phyloP scores from a whole-genome alignment of 2,888 invertebrate species.

The Cynaeus angustus region DNA sequence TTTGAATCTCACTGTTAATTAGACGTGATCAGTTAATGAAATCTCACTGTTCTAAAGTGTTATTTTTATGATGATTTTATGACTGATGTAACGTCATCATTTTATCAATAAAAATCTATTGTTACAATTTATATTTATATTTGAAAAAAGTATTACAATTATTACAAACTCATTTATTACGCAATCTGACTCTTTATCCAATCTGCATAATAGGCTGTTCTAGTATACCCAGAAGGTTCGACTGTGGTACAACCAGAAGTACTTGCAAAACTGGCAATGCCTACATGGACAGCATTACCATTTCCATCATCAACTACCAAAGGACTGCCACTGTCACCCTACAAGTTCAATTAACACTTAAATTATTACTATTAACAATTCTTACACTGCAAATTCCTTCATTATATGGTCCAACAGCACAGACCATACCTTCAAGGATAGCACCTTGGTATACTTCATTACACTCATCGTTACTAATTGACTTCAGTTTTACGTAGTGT shows the following conservation, averaged over 20 bases:
- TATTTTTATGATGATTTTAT: too few relatives aligned
- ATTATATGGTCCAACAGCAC: conserved; percentile 16
- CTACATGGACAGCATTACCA: conserved; percentile 28
- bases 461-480: conserved; percentile 25
- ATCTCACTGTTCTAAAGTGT: too few relatives aligned
- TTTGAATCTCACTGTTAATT: too few relatives aligned
- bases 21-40: too few relatives aligned
- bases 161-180: background rate
- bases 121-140: too few relatives aligned
- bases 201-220: conserved; percentile 20
- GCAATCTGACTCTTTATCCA: conserved; percentile 7
- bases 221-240: conserved; percentile 34
- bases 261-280: conserved; percentile 33
- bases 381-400: conserved; percentile 35
- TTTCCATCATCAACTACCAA: conserved; percentile 12
- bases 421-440: conserved; percentile 31
- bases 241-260: conserved; percentile 21
- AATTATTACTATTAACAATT: background rate
- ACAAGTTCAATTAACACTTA: background rate
- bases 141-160: background rate
- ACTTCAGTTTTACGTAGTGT: conserved; percentile 19
- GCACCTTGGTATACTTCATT: conserved; percentile 22
- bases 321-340: conserved; percentile 38
- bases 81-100: too few relatives aligned
- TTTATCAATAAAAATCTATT: too few relatives aligned